phyloP scores from a whole-genome alignment of 2,797 vertebrate genomes.

The Brotogeris chrysoptera region DNA sequence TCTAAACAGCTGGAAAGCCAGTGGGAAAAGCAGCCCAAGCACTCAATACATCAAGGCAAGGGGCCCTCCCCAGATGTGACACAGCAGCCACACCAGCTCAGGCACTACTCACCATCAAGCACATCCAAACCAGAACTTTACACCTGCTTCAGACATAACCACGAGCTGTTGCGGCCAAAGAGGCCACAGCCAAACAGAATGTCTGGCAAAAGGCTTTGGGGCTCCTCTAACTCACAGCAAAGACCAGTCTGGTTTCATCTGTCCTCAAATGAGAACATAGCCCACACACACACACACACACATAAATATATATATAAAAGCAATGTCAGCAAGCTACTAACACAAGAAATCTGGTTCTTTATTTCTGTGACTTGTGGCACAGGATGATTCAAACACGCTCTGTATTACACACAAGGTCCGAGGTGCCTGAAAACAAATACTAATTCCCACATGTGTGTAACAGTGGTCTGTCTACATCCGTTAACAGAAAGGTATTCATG shows the following conservation, averaged over 20 bases:
- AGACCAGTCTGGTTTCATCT: not conserved
- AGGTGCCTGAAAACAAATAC: not conserved
- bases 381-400: not conserved
- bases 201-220: not conserved
- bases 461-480: not conserved
- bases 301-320: not conserved
- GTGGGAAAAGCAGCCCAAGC: not conserved
- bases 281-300: too few species aligned
- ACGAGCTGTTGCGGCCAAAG: accelerated
- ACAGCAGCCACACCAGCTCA: not conserved
- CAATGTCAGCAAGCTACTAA: not conserved
- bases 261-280: not conserved
- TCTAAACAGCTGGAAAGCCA: not conserved
- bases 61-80: not conserved
- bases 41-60: too few species aligned
- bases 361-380: not conserved
- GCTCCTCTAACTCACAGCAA: not conserved
- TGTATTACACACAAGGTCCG: accelerated
- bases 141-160: not conserved
- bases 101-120: not conserved
- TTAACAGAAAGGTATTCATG: accelerated
- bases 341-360: not conserved
- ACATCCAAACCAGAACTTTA: not conserved
- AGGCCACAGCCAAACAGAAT: not conserved
- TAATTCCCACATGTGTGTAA: not conserved